These are phyloP conservation scores for Speoplatyrhinus poulsoni DNA, from an alignment of 2,113 vertebrate species.

Conservation along the genomic window DNA sequence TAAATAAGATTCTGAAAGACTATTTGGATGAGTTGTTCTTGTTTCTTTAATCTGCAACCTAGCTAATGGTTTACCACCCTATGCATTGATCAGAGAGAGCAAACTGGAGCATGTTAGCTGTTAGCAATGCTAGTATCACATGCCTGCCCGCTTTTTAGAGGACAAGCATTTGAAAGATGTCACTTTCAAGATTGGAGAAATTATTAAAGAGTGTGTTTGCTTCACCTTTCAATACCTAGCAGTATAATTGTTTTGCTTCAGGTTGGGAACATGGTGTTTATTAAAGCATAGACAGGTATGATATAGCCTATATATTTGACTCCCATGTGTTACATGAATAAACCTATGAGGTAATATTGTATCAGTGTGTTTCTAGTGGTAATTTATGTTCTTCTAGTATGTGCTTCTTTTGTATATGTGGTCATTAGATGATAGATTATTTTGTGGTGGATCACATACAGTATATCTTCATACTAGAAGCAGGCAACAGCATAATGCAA, in stretches of 20 bases:
- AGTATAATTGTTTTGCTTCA: background rate
- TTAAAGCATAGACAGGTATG: constrained; percentile 10
- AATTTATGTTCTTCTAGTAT: too few relatives aligned
- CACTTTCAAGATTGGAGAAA: constrained; percentile 20
- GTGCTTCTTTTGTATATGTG: too few relatives aligned
- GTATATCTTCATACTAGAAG: background rate
- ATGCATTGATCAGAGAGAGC: background rate
- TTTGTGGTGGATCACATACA: background rate
- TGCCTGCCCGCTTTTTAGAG: background rate
- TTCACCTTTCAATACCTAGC: background rate
- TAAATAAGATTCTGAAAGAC: background rate
- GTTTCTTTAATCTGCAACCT: background rate
- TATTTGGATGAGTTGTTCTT: background rate
- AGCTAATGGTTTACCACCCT: too few relatives aligned
- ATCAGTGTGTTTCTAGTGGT: too few relatives aligned
- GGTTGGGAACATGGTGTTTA: background rate
- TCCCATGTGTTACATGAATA: constrained; percentile 9
- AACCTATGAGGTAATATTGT: constrained; percentile 19
- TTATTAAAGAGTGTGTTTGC: constrained; percentile 4
- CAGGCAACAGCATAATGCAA: background rate
- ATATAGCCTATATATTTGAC: background rate
- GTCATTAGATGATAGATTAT: too few relatives aligned
- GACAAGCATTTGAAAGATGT: background rate
- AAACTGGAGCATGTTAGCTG: background rate
- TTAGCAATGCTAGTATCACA: background rate